phyloP scores from a whole-genome alignment of 1,140 invertebrate species.

The Neodiprion fabricii region DNA sequence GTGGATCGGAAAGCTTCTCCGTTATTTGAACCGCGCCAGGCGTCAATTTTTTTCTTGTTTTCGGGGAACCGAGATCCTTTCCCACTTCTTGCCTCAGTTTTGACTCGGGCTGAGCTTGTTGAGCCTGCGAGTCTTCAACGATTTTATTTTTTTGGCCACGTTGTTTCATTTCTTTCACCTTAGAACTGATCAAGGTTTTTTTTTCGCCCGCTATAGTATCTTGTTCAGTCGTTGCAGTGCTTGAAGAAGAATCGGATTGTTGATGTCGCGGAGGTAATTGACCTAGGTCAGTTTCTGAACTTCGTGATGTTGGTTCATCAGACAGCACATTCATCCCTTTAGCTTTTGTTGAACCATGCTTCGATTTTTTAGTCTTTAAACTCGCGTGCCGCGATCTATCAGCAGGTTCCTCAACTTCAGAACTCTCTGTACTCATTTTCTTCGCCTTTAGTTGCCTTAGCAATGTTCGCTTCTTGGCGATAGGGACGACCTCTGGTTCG shows the following conservation, averaged over 20 bases:
- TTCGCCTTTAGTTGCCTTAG: slow-evolving; percentile 40
- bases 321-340: background rate
- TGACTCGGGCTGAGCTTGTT: background rate
- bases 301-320: background rate
- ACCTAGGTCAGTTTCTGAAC: background rate
- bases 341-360: background rate
- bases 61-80: background rate
- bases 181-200: background rate
- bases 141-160: background rate
- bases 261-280: background rate
- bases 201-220: background rate
- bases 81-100: background rate
- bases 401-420: slow-evolving; percentile 46
- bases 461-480: slow-evolving; percentile 33
- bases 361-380: slow-evolving; percentile 22
- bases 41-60: background rate
- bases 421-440: slow-evolving; percentile 47
- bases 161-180: background rate
- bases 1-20: slow-evolving; percentile 21
- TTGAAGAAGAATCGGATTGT: background rate
- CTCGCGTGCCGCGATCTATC: slow-evolving; percentile 32
- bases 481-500: slow-evolving; percentile 30
- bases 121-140: background rate
- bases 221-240: background rate
- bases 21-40: slow-evolving; percentile 41